A percentile compares a stretch with the other conserved stretches of the same genome.
phyloP scores from a whole-genome alignment of 30 jellyfish, hydroid and myxozoan species.

The Chrysaora quinquecirrha region DNA sequence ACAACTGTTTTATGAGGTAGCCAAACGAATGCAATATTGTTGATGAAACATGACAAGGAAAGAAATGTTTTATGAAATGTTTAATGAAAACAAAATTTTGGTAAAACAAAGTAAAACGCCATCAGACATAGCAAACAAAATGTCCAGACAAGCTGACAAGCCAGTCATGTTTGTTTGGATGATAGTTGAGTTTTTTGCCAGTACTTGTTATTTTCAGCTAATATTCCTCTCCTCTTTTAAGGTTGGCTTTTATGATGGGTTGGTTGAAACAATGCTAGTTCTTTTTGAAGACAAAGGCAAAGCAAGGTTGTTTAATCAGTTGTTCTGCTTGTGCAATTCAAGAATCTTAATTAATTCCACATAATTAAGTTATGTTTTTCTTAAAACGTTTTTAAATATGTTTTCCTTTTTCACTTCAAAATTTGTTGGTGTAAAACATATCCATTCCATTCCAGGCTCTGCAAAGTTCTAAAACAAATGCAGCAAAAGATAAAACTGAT shows the following conservation, averaged over 20 bases:
- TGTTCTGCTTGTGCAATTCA: neutral
- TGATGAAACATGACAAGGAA: too few relatives aligned
- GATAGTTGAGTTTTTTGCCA: too few relatives aligned
- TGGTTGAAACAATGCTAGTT: conserved; percentile 15
- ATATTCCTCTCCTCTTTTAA: neutral
- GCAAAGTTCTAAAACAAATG: conserved; percentile 47
- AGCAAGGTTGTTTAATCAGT: neutral
- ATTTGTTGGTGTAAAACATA: neutral
- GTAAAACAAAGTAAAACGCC: too few relatives aligned
- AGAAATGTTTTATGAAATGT: too few relatives aligned
- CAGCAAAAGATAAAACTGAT: conserved; percentile 7
- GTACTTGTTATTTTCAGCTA: neutral
- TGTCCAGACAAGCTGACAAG: too few relatives aligned
- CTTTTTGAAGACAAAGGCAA: conserved; percentile 28
- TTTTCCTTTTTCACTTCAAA: neutral
- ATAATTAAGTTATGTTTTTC: neutral
- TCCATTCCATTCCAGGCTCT: conserved; percentile 4
- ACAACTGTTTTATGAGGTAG: too few relatives aligned
- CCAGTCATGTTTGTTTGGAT: too few relatives aligned
- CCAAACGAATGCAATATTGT: too few relatives aligned
- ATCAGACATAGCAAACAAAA: too few relatives aligned
- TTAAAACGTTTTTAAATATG: too few relatives aligned
- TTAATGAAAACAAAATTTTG: too few relatives aligned
- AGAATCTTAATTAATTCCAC: neutral
- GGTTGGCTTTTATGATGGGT: conserved; percentile 71